Base-by-base conservation (phyloP, 2,113 vertebrate genomes). In the Rhombomys opimus region DNA sequence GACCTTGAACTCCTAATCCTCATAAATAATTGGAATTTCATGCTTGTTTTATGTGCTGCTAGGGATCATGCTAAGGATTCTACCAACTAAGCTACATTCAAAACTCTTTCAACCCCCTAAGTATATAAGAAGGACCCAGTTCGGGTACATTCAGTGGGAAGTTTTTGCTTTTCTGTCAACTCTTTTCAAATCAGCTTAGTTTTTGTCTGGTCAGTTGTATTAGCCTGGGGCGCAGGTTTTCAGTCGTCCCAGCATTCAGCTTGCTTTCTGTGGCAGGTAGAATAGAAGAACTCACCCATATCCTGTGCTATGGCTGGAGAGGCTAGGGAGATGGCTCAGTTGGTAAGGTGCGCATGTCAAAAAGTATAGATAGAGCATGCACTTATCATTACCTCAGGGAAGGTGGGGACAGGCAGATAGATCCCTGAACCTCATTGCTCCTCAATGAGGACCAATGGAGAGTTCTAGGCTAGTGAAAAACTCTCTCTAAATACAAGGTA, bases 151-250 rank as follows among this genome's bases (percentile, higher is more conserved):
- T 96, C 75, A 9, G 50, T 72, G 78, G 87, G 52, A 7, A 12
- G 27, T 57, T 89, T 93, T 93, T 88, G 23, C 35, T 10, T 46
- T n/a, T 82, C 92, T 95, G 50, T 35, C n/a, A 91, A 77, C 81
- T n/a, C 38, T 75, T 95, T 95, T 93, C 41, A 27, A 25, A 77
- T 87, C 80, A 81, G 61, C 76, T 57, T 88, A 89, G 88, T 89
- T 93, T 80, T 82, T 35, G 54, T 86, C 68, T 82, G 57, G 59
- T 61, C 41, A 25, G 0, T 14, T 73, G 5, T 89, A 20, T 38
- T 75, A 41, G 78, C n/a, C 89, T 88, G 76, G 59, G 67, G 92
- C 86, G 15, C 35, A 87, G 32, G 1, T 61, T 52, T 8, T 93
- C 30, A n/a, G 72, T 61, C 59, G 93, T 95, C 18, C 12, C 50